Conservation (phyloP, 2,888 invertebrate genomes). For the Trichogramma dendrolimi region DNA sequence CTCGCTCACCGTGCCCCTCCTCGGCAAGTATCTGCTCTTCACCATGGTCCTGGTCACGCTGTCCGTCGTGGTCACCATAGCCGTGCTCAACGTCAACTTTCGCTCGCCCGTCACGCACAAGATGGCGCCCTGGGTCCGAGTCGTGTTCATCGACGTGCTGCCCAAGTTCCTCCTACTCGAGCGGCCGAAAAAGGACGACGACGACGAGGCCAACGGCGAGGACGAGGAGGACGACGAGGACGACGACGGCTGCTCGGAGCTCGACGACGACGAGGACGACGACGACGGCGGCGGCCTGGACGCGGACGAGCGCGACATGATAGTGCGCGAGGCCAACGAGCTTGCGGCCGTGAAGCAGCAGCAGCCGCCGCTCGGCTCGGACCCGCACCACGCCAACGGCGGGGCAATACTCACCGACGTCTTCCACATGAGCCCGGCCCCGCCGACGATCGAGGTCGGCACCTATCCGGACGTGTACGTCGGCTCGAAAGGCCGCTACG, state of each 20-base stretch:
- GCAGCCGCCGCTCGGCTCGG: too few relatives aligned
- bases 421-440: conserved; percentile 56
- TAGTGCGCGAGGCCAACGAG: too few relatives aligned
- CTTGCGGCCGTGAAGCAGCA: conserved; percentile 59
- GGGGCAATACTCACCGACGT: conserved; percentile 75
- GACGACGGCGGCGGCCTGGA: conserved; percentile 23
- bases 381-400: conserved; percentile 16
- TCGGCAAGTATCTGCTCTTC: conserved; percentile 89
- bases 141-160: conserved; percentile 79
- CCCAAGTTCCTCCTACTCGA: conserved; percentile 84
- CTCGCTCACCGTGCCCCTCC: conserved; percentile 83
- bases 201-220: conserved; percentile 59
- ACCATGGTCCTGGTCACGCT: conserved; percentile 92
- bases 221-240: conserved; percentile 46
- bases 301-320: too few relatives aligned
- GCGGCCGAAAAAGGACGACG: conserved; percentile 77
- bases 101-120: conserved; percentile 88
- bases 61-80: conserved; percentile 89
- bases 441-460: conserved; percentile 41
- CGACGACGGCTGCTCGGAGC: conserved; percentile 54
- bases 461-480: conserved; percentile 58
- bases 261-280: conserved; percentile 31
- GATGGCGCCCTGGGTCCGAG: conserved; percentile 86
- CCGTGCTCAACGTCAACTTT: conserved; percentile 90
- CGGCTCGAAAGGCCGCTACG: conserved; percentile 51